These are phyloP conservation scores for Podarcis raffonei DNA, from an alignment of 2,113 vertebrate genomes.

Conservation along the genomic window DNA sequence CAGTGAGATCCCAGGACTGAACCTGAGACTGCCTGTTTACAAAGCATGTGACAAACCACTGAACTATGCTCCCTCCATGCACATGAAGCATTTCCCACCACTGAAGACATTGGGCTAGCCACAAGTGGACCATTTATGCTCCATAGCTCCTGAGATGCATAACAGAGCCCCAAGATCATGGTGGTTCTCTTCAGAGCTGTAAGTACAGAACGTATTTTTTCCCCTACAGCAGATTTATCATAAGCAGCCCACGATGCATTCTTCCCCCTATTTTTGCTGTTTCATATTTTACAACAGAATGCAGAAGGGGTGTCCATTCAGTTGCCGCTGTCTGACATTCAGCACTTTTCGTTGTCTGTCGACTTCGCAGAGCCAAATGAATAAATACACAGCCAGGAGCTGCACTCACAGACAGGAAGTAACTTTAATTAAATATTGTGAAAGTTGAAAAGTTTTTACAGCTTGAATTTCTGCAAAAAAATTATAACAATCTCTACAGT, in stretches of 20 bases:
- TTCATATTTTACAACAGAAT: conserved; percentile 32
- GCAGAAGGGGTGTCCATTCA: not conserved
- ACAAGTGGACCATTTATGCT: no score
- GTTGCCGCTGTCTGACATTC: conserved; percentile 32
- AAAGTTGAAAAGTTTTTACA: conserved; percentile 99
- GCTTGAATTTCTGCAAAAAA: conserved; percentile 97
- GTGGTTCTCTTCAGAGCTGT: not conserved
- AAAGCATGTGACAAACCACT: not conserved
- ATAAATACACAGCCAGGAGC: conserved; percentile 76
- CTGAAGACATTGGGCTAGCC: no score
- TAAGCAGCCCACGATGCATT: not conserved
- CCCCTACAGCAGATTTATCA: not conserved
- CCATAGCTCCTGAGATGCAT: not conserved
- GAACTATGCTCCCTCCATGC: not conserved
- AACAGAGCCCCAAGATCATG: not conserved
- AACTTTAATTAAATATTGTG: conserved; percentile 99
- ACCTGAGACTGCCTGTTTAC: not conserved
- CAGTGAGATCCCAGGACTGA: not conserved
- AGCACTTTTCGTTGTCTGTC: conserved; percentile 3
- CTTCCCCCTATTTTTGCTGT: conserved; percentile 17
- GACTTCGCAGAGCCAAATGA: conserved; percentile 63
- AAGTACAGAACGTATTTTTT: no score
- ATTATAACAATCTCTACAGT: conserved; percentile 99
- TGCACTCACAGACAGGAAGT: conserved; percentile 96
- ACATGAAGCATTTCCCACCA: no score